Evolutionary conservation across 2,888 invertebrate genomes (phyloP), one percentile per base, ranked within the genome.

Genomic region (Eudasyphora cyanicolor): DNA sequence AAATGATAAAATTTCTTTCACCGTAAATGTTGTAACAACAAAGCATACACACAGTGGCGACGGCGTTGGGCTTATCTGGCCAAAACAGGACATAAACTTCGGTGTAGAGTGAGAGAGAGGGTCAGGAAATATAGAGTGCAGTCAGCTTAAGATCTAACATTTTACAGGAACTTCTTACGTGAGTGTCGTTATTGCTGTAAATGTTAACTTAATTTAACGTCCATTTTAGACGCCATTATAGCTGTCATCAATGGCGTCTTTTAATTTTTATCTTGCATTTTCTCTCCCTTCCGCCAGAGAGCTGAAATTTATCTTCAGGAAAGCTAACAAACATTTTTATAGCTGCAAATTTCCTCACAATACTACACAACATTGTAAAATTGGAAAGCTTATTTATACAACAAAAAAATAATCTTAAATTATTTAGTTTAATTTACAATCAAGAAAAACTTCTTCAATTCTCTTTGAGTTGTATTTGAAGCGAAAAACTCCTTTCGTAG

Each of bases 161-260:
- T 38, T 42, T 24, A 38, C 38, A 38, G 38, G 35, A 19, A 64
- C 19, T 21, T 24, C 42, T 77, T 35, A 80, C 75, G 69, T 81
- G 71, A 62, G 74, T 35, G 24, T 38, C 12, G 12, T 64, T 70
- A 21, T 76, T 38, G 49, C 54, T 71, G 76, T 79, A 84, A 84
- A 81, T 81, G 84, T 81, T 78, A 84, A 84, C 75, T 84, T 84
- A 81, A 81, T 84, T 84, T 84, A 84, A 81, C 81, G 75, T 73
- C 75, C 88, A 87, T 89, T 89, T 88, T 87, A 87, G 89, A 87
- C 88, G 89, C 89, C 87, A 89, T 90, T 90, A 88, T 87, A 87
- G 87, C 86, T 88, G 86, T 87, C 89, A 89, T 84, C 86, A 87
- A 89, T 89, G 90, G 88, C 89, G 88, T 90, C 90, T 88, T 90